phyloP scores from a whole-genome alignment of 1,140 invertebrate genomes.

The Drosophila lowei region DNA sequence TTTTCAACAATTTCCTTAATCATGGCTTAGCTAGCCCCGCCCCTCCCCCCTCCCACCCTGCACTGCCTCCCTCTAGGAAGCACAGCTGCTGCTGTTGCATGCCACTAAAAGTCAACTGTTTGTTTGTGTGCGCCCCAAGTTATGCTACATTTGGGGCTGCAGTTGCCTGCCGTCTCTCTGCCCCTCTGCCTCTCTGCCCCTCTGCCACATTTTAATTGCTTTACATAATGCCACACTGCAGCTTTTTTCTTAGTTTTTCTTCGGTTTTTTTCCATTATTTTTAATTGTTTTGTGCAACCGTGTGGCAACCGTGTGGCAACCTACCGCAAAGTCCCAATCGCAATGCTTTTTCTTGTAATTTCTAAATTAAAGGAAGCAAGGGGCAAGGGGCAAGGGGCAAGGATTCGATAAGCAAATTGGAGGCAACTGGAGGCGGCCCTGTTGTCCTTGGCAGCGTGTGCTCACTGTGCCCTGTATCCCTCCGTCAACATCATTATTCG shows the following conservation, averaged over 20 bases:
- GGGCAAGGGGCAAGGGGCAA: not conserved
- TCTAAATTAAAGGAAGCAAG: slow-evolving; percentile 24
- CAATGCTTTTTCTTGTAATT: slow-evolving; percentile 18
- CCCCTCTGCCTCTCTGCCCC: too few relatives aligned
- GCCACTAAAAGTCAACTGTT: slow-evolving; percentile 73
- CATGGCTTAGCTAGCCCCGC: slow-evolving; percentile 57
- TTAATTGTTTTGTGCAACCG: slow-evolving; percentile 64
- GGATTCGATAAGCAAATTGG: slow-evolving; percentile 22
- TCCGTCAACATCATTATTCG: slow-evolving; percentile 63
- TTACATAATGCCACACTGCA: slow-evolving; percentile 70
- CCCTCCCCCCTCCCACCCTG: not conserved
- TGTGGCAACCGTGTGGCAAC: slow-evolving; percentile 26
- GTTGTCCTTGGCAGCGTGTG: slow-evolving; percentile 6
- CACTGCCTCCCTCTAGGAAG: slow-evolving; percentile 9
- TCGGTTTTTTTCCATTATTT: slow-evolving; percentile 60
- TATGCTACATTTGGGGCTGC: slow-evolving; percentile 47
- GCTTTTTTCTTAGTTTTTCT: slow-evolving; percentile 5
- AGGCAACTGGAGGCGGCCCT: not conserved
- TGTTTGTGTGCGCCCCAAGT: slow-evolving; percentile 57
- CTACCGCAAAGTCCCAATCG: not conserved
- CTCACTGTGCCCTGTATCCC: slow-evolving; percentile 7
- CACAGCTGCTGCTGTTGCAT: slow-evolving; percentile 54
- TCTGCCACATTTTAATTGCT: slow-evolving; percentile 73
- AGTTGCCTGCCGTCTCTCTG: not conserved
- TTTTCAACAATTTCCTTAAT: slow-evolving; percentile 80